Percentiles rank a stretch among this genome's conserved stretches.
Evolutionary conservation across 1,140 invertebrate species (phyloP).

Genomic region (Battus philenor): DNA sequence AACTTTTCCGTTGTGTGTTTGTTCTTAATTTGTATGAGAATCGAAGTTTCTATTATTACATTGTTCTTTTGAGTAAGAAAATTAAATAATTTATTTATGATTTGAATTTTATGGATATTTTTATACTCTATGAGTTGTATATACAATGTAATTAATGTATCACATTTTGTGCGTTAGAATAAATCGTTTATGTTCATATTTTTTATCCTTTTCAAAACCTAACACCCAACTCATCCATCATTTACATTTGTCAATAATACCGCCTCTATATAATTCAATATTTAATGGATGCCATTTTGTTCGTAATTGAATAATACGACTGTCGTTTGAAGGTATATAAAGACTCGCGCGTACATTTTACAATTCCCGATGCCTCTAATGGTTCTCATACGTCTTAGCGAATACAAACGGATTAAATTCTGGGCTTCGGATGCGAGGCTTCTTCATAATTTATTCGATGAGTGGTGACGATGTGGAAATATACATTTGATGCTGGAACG

Average conservation of each 20-base stretch:
- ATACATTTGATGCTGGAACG: no score
- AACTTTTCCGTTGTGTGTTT: constrained; percentile 47
- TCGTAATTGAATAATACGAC: constrained; percentile 11
- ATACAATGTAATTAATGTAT: no score
- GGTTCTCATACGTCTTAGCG: constrained; percentile 15
- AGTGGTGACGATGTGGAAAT: constrained; percentile 28
- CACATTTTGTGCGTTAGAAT: no score
- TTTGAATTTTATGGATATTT: no score
- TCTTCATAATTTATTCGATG: constrained; percentile 37
- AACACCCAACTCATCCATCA: constrained; percentile 11
- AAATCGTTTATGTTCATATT: no score
- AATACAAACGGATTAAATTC: constrained; percentile 14
- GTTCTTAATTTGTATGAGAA: constrained; percentile 47
- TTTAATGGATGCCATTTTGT: constrained; percentile 16
- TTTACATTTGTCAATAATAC: constrained; percentile 19
- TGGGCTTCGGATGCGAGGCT: constrained; percentile 18
- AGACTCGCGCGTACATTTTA: constrained; percentile 3
- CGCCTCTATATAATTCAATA: constrained; percentile 14
- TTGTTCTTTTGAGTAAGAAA: constrained; percentile 22
- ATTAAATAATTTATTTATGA: no score
- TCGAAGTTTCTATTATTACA: constrained; percentile 21
- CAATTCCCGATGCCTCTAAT: constrained; percentile 15
- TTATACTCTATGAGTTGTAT: no score
- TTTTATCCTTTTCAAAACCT: constrained; percentile 8
- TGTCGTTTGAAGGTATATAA: constrained; percentile 2